Evolutionary conservation across 1,140 invertebrate genomes (phyloP).

Genomic region (Himalopsyche phryganea): DNA sequence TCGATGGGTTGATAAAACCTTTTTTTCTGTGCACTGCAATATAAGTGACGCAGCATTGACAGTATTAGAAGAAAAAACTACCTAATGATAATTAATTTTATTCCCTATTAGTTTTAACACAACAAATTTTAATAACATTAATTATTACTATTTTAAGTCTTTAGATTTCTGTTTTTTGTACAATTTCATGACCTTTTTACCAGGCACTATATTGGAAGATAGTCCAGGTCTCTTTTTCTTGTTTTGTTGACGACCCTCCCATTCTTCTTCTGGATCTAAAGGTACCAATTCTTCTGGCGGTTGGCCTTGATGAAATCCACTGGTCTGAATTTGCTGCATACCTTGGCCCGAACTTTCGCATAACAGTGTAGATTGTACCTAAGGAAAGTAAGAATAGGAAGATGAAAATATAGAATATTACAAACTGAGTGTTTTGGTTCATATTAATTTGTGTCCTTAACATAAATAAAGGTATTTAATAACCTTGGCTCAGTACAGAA

Average conservation of each 20-base stretch:
- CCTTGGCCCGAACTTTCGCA: constrained; percentile 44
- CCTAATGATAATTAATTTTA: too few species aligned
- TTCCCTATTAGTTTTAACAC: too few species aligned
- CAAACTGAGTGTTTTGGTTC: too few species aligned
- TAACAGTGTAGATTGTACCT: constrained; percentile 36
- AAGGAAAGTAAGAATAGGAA: constrained; percentile 2
- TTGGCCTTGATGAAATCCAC: constrained; percentile 22
- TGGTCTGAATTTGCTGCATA: constrained; percentile 38
- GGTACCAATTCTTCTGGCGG: constrained; percentile 9
- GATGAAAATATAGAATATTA: not conserved
- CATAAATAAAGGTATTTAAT: too few species aligned
- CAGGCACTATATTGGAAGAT: constrained; percentile 70
- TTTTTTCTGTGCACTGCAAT: too few species aligned
- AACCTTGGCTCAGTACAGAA: too few species aligned
- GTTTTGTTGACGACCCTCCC: constrained; percentile 55
- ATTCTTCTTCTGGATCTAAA: constrained; percentile 42
- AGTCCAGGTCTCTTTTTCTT: constrained; percentile 73
- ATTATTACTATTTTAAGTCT: not conserved
- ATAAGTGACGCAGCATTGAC: too few species aligned
- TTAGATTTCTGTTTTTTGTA: constrained; percentile 55
- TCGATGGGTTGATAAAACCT: too few species aligned
- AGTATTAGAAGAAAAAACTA: too few species aligned
- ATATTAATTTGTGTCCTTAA: too few species aligned
- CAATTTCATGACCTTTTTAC: constrained; percentile 80
- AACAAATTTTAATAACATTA: not conserved